Base-by-base conservation (phyloP, 2,113 vertebrate species). In the Dermatemys mawii region DNA sequence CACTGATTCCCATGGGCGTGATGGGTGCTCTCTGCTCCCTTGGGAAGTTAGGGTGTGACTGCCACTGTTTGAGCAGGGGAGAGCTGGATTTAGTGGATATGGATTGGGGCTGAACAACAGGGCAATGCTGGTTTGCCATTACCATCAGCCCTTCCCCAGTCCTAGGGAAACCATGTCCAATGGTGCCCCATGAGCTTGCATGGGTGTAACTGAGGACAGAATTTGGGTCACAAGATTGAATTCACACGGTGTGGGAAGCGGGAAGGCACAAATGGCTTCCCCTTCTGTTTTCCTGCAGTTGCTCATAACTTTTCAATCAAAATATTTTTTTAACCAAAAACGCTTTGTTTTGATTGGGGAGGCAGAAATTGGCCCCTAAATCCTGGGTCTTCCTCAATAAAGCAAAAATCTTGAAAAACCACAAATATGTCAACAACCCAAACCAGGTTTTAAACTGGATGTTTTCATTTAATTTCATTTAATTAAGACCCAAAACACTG, bases 111-210 rank as follows among this genome's bases (percentile, higher is more conserved):
- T 21, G 35, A 4, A 22, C 4, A n/a, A 21, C 6, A 67, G 63
- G 63, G 4, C 8, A n/a, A n/a, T 67, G 17, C 32, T 67, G 8
- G 32, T 67, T n/a, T 67, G 16, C 9, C n/a, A 38, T n/a, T 38
- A 21, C 21, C 35, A n/a, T 41, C n/a, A 90, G 51, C 26, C 84
- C 32, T 48, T 49, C 10, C 63, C 3, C n/a, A 67, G n/a, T 2
- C 6, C 16, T 1, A 27, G 4, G 32, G 53, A 76, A 57, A 49
- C 51, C 26, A 0, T 0, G 2, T 84, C 55, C 48, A 2, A 41
- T 78, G 26, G 16, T n/a, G 21, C 41, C 48, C 60, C 3, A 1
- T 3, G 21, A 12, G 32, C 5, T 44, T 75, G 11, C 44, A 29
- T 5, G 6, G 11, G n/a, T 32, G 1, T n/a, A 3, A 41, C 51